phyloP scores from a whole-genome alignment of 2,113 vertebrate species.

The Mohoua ochrocephala region DNA sequence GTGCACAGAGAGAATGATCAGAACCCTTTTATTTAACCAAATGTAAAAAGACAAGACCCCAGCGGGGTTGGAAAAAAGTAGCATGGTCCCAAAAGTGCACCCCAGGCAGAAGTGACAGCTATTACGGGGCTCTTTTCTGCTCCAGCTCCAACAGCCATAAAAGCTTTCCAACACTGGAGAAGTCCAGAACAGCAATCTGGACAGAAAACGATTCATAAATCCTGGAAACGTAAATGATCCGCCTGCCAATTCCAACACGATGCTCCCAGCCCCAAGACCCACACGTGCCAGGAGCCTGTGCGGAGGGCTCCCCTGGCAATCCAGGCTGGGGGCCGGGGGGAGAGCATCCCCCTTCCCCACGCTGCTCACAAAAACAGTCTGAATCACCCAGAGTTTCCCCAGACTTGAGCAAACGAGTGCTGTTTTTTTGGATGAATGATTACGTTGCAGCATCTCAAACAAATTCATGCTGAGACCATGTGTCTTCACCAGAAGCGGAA shows the following conservation, averaged over 20 bases:
- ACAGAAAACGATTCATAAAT: conserved; percentile 57
- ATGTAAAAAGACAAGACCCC: not conserved
- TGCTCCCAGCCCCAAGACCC: not conserved
- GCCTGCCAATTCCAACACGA: conserved; percentile 21
- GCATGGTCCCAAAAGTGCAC: fast-evolving
- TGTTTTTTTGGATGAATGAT: fast-evolving
- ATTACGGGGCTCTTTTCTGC: not conserved
- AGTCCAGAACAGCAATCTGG: conserved; percentile 33
- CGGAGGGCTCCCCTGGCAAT: not conserved
- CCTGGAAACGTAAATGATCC: not conserved
- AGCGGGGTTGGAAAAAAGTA: not conserved
- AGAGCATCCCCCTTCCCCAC: not conserved
- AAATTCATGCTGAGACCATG: not conserved
- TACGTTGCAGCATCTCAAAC: not conserved
- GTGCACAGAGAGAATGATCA: not conserved
- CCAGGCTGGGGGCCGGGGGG: not conserved
- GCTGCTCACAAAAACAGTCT: not conserved
- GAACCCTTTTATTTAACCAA: not conserved
- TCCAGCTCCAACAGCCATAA: not conserved
- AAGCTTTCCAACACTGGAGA: not conserved
- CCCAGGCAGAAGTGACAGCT: not conserved
- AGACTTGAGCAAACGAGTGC: not conserved
- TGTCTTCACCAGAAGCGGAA: not conserved
- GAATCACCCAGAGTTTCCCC: not conserved
- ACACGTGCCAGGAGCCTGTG: not conserved